phyloP scores from a whole-genome alignment of 2,797 vertebrate species.

The Scolopax bukidnonensis region DNA sequence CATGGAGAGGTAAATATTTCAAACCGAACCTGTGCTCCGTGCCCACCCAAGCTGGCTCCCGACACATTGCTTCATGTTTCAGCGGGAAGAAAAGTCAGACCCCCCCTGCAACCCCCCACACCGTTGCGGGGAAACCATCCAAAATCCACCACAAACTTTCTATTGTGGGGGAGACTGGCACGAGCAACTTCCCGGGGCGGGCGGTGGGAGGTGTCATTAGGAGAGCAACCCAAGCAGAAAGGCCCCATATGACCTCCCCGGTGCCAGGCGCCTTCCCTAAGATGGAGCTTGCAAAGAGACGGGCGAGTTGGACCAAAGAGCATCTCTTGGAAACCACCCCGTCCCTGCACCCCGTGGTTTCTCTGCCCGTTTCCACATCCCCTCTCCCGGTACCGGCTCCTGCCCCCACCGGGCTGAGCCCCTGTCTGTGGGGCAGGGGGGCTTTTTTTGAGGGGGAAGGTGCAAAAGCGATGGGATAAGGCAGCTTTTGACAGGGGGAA shows the following conservation, averaged over 20 bases:
- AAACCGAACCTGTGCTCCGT: not conserved
- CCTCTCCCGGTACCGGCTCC: accelerated
- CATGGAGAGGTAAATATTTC: accelerated
- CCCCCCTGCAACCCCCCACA: not conserved
- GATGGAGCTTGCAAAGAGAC: not conserved
- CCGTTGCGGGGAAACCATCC: not conserved
- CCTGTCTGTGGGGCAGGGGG: too few species aligned
- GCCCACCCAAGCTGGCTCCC: not conserved
- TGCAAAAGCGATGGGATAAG: not conserved
- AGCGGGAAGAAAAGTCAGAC: not conserved
- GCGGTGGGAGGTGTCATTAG: conserved; percentile 42
- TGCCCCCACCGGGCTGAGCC: not conserved
- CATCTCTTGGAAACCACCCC: accelerated
- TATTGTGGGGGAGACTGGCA: not conserved
- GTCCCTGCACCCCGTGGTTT: not conserved
- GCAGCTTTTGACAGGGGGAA: not conserved
- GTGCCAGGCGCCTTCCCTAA: not conserved
- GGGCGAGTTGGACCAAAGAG: not conserved
- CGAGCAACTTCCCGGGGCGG: conserved; percentile 5
- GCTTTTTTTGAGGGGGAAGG: not conserved
- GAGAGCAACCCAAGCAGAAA: conserved; percentile 64
- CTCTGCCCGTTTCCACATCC: not conserved
- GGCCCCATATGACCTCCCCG: conserved; percentile 61
- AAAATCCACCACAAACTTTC: not conserved
- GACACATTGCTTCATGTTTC: not conserved